Evolutionary conservation across 2,113 vertebrate genomes (phyloP).

Genomic region (Eclectus roratus): DNA sequence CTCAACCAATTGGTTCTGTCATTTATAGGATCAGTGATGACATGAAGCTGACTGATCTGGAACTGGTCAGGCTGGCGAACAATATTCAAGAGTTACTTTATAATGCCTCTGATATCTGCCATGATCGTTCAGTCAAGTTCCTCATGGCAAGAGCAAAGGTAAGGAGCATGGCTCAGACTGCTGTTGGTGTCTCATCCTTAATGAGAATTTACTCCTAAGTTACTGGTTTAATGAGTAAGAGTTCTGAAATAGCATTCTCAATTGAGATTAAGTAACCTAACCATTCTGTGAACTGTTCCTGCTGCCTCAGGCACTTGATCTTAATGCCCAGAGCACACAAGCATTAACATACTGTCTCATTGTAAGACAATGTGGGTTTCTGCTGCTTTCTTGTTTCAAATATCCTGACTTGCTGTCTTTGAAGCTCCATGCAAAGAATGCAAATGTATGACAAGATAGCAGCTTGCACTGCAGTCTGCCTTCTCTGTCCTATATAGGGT

Average conservation of each 20-base stretch:
- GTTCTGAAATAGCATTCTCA: background rate
- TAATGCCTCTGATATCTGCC: conserved; percentile 90
- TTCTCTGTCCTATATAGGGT: background rate
- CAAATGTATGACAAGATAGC: rapidly evolving
- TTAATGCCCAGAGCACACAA: background rate
- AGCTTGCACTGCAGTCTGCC: background rate
- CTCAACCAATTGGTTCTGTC: conserved; percentile 9
- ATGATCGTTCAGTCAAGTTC: conserved; percentile 95
- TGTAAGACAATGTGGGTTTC: background rate
- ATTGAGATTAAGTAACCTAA: background rate
- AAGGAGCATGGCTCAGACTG: background rate
- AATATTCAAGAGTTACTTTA: conserved; percentile 88
- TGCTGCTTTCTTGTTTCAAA: background rate
- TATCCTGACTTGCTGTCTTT: background rate
- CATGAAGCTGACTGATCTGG: conserved; percentile 88
- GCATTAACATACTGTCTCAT: background rate
- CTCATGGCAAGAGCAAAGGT: conserved; percentile 94
- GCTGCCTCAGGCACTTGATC: background rate
- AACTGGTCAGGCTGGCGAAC: conserved; percentile 86
- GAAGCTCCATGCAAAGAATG: background rate
- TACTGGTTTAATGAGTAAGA: background rate
- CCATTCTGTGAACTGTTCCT: background rate
- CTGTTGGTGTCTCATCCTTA: background rate
- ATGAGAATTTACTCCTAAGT: background rate
- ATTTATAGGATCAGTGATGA: conserved; percentile 82